Base-by-base conservation (phyloP, 2,888 invertebrate species). In the Altica lythri region DNA sequence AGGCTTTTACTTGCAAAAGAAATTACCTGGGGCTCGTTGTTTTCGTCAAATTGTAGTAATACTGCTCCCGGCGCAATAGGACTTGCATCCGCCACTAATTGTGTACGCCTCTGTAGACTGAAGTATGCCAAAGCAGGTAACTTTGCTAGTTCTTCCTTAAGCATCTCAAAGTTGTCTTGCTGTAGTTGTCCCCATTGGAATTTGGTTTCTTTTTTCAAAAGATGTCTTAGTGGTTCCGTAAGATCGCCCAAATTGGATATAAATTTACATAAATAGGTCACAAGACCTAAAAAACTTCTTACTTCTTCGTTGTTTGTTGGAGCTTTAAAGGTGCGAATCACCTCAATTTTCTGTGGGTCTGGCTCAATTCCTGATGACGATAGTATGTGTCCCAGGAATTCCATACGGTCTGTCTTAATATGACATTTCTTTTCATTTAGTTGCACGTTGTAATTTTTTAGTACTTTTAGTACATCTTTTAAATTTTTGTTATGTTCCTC, bases 1-100 rank as follows among this genome's bases (percentile, higher is more conserved):
- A 69, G 53, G 43, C 65, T 62, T 55, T 64, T 65, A 51, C 60
- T 66, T 29, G 60, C 67, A 45, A 61, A 67, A 2, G 62, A 55
- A 32, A 67, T 68, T n/a, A 66, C 60, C 30, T 50, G 47, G 1
- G 66, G 64, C n/a, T 37, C 18, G 2, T 60, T 16, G 32, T 59
- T 17, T 8, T 61, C 43, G 32, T 62, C 57, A 42, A 60, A 60
- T 52, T 69, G 67, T 16, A 68, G 16, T 6, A 70, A 42, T 4
- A 68, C 65, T 6, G 60, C 66, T 22, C 65, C 64, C 22, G 65
- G 30, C 10, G 53, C 63, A 4, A 63, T 54, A 6, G 60, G 62
- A 25, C 57, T 63, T 2, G 64, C 56, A 29, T 67, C 64, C 5
- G 62, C 61, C 5, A 60, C 44, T 9, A 65, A 13, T 48, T 53